Percentiles rank a stretch among this genome's conserved stretches.
Evolutionary conservation across 2,113 vertebrate species (phyloP).

Genomic region (Serilophus lunatus): DNA sequence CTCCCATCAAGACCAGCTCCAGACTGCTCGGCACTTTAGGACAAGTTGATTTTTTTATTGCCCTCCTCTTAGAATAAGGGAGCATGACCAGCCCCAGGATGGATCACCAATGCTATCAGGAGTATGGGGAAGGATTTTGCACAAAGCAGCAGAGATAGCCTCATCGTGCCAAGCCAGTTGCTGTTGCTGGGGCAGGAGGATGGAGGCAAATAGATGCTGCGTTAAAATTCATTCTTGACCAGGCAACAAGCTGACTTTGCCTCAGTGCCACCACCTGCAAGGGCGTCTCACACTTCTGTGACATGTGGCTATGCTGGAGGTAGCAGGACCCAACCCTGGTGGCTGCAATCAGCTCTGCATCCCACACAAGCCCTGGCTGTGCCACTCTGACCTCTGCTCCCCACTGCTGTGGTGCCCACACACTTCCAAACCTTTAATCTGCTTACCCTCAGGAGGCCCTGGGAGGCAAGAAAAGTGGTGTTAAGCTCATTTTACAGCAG

Average conservation of each 20-base stretch:
- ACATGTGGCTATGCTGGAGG: not conserved
- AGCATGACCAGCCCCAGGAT: accelerated
- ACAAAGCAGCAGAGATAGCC: not conserved
- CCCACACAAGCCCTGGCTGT: accelerated
- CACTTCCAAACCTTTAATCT: conserved; percentile 14
- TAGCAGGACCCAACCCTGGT: not conserved
- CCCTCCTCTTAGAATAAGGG: not conserved
- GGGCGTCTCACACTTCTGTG: not conserved
- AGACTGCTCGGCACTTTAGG: not conserved
- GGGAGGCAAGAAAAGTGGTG: not conserved
- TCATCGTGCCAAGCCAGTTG: accelerated
- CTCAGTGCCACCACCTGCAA: not conserved
- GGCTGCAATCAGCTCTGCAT: not conserved
- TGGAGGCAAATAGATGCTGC: not conserved
- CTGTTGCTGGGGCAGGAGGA: not conserved
- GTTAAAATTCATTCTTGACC: not conserved
- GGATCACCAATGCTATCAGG: not conserved
- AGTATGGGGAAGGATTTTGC: not conserved
- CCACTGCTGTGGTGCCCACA: accelerated
- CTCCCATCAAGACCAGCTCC: not conserved
- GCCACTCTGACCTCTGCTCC: accelerated
- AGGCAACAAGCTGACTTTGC: not conserved
- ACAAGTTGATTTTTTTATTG: not conserved
- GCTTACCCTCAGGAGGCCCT: conserved; percentile 25
- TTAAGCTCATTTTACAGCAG: conserved; percentile 44